Conservation (phyloP, 2,113 vertebrate genomes). For the Accipiter virgatus region DNA sequence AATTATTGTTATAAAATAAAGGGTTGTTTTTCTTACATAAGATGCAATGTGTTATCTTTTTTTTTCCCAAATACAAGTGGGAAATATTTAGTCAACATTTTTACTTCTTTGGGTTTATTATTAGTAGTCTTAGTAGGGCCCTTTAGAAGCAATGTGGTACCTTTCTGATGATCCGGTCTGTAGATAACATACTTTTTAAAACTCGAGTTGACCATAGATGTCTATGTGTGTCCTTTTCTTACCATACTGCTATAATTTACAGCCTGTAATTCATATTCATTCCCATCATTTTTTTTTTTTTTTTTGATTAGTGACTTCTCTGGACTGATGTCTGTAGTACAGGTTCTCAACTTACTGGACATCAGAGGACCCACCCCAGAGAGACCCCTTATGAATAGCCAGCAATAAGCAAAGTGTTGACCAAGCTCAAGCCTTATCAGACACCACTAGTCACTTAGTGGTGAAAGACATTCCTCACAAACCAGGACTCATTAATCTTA, state of each 20-base stretch:
- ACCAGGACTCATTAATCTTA: not conserved
- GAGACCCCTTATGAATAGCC: not conserved
- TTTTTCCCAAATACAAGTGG: not conserved
- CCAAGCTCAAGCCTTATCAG: not conserved
- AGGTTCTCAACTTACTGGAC: not conserved
- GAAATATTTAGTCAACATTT: conserved; percentile 7
- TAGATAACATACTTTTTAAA: not conserved
- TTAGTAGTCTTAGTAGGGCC: not conserved
- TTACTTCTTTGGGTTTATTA: not conserved
- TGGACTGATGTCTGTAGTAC: not conserved
- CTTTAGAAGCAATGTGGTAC: not conserved
- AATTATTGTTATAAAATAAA: conserved; percentile 15
- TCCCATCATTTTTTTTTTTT: not conserved
- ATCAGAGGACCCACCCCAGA: not conserved
- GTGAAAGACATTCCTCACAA: not conserved
- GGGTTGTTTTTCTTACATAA: conserved; percentile 9
- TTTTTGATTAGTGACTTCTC: not conserved
- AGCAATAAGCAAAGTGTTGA: not conserved
- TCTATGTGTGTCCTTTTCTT: not conserved
- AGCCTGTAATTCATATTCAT: not conserved
- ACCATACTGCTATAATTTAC: not conserved
- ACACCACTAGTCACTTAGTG: not conserved
- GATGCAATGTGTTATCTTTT: not conserved
- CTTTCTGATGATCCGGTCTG: not conserved
- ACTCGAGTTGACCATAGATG: not conserved